These are phyloP conservation scores for Tanypteryx hageni DNA, from an alignment of 2,888 invertebrate species.

Conservation along the genomic window DNA sequence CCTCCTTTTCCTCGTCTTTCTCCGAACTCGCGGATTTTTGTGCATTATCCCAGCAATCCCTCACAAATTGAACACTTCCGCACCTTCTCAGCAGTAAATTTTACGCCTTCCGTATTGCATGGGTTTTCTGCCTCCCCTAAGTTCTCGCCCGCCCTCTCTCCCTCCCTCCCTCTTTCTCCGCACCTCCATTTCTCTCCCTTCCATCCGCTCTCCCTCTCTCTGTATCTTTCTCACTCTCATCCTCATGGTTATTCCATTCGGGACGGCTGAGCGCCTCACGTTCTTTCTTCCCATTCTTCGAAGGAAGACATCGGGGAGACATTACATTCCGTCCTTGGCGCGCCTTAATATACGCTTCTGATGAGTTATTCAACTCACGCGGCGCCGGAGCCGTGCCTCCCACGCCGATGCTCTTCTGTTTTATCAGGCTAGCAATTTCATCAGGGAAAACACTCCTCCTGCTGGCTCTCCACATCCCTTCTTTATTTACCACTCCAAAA, in stretches of 20 bases:
- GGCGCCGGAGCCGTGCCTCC: background rate
- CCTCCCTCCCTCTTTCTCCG: background rate
- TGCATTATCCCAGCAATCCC: slow-evolving; percentile 36
- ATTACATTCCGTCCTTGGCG: slow-evolving; percentile 25
- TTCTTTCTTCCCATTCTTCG: slow-evolving; percentile 7
- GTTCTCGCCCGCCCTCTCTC: background rate
- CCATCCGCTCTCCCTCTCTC: background rate
- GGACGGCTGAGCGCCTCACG: background rate
- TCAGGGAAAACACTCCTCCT: slow-evolving; percentile 56
- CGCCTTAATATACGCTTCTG: slow-evolving; percentile 52
- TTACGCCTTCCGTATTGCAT: slow-evolving; percentile 33
- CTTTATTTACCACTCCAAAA: slow-evolving; percentile 14
- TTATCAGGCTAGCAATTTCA: slow-evolving; percentile 62
- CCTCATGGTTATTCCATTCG: slow-evolving; percentile 19
- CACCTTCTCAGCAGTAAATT: background rate
- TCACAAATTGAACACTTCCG: slow-evolving; percentile 47
- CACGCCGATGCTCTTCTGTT: slow-evolving; percentile 32
- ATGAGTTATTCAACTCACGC: slow-evolving; percentile 61
- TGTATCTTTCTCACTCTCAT: background rate
- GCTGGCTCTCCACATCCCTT: background rate
- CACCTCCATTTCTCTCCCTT: no score
- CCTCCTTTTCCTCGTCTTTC: background rate
- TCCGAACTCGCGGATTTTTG: background rate
- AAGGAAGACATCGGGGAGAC: slow-evolving; percentile 11
- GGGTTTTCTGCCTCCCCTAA: background rate